Evolutionary conservation across 2,888 invertebrate species (phyloP).

Genomic region (Exocentrus adspersus): DNA sequence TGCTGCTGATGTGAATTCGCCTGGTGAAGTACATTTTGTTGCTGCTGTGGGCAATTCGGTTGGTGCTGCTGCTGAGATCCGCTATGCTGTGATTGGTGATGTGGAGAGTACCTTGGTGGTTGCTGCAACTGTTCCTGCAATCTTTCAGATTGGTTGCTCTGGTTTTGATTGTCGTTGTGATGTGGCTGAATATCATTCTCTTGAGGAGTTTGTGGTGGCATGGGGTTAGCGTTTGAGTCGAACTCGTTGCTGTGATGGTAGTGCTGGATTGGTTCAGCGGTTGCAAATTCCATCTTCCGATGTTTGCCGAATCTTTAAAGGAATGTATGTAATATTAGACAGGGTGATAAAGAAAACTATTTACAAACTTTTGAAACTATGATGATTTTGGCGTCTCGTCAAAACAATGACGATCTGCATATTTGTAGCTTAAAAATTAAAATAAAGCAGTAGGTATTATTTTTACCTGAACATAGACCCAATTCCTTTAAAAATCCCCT

Average conservation of each 20-base stretch:
- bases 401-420: too few relatives aligned
- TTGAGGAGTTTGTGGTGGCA: slow-evolving; percentile 61
- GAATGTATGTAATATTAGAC: too few relatives aligned
- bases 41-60: slow-evolving; percentile 27
- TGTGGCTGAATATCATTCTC: slow-evolving; percentile 52
- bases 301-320: slow-evolving; percentile 72
- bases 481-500: slow-evolving; percentile 81
- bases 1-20: slow-evolving; percentile 32
- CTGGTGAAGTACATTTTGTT: slow-evolving; percentile 43
- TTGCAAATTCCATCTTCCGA: slow-evolving; percentile 66
- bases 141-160: slow-evolving; percentile 62
- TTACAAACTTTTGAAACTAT: too few relatives aligned
- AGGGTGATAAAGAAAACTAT: too few relatives aligned
- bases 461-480: slow-evolving; percentile 79
- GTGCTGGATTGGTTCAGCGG: slow-evolving; percentile 52
- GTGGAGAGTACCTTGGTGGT: slow-evolving; percentile 26
- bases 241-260: slow-evolving; percentile 59
- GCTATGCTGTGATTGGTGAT: slow-evolving; percentile 12
- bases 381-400: too few relatives aligned
- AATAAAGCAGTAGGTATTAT: too few relatives aligned
- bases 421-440: too few relatives aligned
- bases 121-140: slow-evolving; percentile 45
- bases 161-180: slow-evolving; percentile 61
- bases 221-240: slow-evolving; percentile 50
- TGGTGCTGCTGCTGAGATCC: slow-evolving; percentile 20